These are phyloP conservation scores for Schizotus pectinicornis DNA, from an alignment of 2,888 invertebrate species.

Conservation along the genomic window DNA sequence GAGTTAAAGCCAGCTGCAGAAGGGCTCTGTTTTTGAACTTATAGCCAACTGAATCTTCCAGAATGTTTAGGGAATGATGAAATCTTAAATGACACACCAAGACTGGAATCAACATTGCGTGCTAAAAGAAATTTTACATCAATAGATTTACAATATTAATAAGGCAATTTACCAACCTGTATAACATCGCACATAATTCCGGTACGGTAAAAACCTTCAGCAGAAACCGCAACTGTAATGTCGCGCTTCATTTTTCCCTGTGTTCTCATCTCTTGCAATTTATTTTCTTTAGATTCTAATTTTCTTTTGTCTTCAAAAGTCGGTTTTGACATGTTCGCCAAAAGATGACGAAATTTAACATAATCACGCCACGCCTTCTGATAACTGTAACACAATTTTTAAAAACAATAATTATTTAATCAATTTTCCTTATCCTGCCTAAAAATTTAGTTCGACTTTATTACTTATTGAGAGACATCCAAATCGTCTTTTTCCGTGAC, in stretches of 20 bases:
- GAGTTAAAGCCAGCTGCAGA: slow-evolving; percentile 94
- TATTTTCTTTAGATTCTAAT: slow-evolving; percentile 85
- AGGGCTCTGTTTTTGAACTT: slow-evolving; percentile 86
- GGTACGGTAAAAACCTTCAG: slow-evolving; percentile 89
- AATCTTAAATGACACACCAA: slow-evolving; percentile 92
- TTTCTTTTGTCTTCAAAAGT: slow-evolving; percentile 89
- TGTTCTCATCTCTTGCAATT: slow-evolving; percentile 88
- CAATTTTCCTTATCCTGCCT: no score
- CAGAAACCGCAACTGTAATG: slow-evolving; percentile 91
- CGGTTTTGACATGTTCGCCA: slow-evolving; percentile 96
- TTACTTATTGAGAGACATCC: no score
- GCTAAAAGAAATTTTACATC: slow-evolving; percentile 64
- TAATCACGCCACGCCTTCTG: slow-evolving; percentile 97
- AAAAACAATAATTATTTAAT: no score
- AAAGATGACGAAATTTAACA: slow-evolving; percentile 91
- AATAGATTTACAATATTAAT: neutral
- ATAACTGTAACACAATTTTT: slow-evolving; percentile 67
- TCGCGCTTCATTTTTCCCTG: slow-evolving; percentile 95
- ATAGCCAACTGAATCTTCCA: slow-evolving; percentile 83
- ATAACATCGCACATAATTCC: slow-evolving; percentile 97
- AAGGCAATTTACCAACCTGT: no score
- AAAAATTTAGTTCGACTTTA: no score
- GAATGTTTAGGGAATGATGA: slow-evolving; percentile 84
- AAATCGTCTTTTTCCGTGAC: no score
- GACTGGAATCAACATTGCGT: slow-evolving; percentile 95